phyloP scores from a whole-genome alignment of 2,113 vertebrate genomes.

The Pseudorectes ferrugineus region DNA sequence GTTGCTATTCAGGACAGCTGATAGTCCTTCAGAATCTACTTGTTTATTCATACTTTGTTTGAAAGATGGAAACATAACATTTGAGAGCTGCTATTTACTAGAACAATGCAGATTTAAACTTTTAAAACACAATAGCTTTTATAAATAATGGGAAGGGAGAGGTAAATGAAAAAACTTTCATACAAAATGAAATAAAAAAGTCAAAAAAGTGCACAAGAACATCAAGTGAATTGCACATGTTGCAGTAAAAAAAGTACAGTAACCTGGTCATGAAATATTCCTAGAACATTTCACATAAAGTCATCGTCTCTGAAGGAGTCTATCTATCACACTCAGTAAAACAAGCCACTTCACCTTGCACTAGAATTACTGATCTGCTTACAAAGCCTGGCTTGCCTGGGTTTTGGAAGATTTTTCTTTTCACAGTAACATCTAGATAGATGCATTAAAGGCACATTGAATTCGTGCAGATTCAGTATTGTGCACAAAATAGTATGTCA shows the following conservation, averaged over 20 bases:
- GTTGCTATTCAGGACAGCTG: not conserved
- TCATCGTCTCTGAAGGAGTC: not conserved
- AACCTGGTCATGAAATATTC: conserved; percentile 32
- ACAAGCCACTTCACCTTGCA: not conserved
- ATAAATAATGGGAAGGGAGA: conserved; percentile 47
- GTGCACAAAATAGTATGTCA: not conserved
- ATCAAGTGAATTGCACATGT: conserved; percentile 57
- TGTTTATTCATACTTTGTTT: conserved; percentile 25
- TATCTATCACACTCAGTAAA: not conserved
- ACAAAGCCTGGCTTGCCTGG: not conserved
- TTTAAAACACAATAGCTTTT: conserved; percentile 13
- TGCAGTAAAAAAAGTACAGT: conserved; percentile 40
- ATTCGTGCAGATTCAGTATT: not conserved
- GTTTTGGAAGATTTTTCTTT: not conserved
- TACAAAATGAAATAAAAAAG: conserved; percentile 58
- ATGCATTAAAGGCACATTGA: not conserved
- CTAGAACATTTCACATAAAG: conserved; percentile 9
- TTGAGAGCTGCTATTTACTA: conserved; percentile 10
- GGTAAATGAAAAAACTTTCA: conserved; percentile 47
- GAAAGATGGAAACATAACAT: not conserved
- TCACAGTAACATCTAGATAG: not conserved
- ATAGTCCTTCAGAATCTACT: conserved; percentile 2
- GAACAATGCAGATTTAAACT: conserved; percentile 1
- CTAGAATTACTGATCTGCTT: conserved; percentile 1
- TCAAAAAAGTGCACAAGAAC: conserved; percentile 52